Evolutionary conservation across 2,797 vertebrate genomes (phyloP).

Genomic region (Melanogrammus aeglefinus): DNA sequence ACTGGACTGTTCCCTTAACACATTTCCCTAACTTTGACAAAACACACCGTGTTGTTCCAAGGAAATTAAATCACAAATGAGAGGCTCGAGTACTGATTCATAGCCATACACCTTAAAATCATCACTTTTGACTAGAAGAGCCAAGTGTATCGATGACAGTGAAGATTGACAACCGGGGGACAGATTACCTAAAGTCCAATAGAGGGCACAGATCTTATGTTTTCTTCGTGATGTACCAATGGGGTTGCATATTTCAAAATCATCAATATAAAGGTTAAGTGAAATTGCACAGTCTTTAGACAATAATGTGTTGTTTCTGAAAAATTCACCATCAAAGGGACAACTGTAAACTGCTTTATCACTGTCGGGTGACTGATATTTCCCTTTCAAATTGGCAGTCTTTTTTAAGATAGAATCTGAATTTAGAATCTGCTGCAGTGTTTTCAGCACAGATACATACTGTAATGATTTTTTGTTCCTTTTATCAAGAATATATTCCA

Average conservation of each 20-base stretch:
- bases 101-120: slow-evolving; percentile 11
- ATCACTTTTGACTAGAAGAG: slow-evolving; percentile 5
- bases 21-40: not conserved
- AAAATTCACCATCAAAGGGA: slow-evolving; percentile 5
- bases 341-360: slow-evolving; percentile 7
- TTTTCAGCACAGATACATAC: not conserved
- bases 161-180: not conserved
- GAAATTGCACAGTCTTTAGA: slow-evolving; percentile 10
- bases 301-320: slow-evolving; percentile 3
- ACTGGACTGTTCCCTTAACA: slow-evolving; percentile 11
- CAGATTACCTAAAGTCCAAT: slow-evolving; percentile 12
- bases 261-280: not conserved
- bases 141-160: not conserved
- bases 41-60: slow-evolving; percentile 2
- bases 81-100: slow-evolving; percentile 9
- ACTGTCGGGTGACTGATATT: not conserved
- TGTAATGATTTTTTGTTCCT: slow-evolving; percentile 6
- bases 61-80: slow-evolving; percentile 2
- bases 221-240: slow-evolving; percentile 10
- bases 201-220: slow-evolving; percentile 8
- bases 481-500: slow-evolving; percentile 7
- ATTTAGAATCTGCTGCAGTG: not conserved
- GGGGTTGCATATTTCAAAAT: not conserved
- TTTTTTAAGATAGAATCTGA: slow-evolving; percentile 3
- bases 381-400: slow-evolving; percentile 10